These are phyloP conservation scores for Caerostris darwini DNA, from an alignment of 1,140 invertebrate species.

Conservation along the genomic window DNA sequence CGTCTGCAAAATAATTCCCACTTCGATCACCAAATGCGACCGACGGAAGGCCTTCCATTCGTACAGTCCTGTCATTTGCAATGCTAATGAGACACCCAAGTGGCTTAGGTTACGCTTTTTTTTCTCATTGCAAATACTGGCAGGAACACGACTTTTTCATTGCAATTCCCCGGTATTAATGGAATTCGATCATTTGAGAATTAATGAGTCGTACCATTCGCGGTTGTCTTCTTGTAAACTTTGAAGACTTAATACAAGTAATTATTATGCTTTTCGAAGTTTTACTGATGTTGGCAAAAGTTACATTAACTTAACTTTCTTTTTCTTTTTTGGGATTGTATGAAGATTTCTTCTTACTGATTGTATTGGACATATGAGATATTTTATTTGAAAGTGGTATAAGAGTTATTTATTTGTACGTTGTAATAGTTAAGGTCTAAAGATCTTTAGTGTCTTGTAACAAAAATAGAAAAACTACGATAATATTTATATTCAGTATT, in stretches of 20 bases:
- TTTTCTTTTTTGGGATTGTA: neutral
- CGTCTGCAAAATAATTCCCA: neutral
- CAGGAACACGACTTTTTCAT: conserved; percentile 7
- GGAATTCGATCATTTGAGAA: conserved; percentile 7
- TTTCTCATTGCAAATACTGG: neutral
- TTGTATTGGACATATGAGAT: neutral
- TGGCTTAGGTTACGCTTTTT: conserved; percentile 9
- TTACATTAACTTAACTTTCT: neutral
- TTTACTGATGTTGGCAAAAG: neutral
- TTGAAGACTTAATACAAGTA: neutral
- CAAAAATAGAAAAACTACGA: too few relatives aligned
- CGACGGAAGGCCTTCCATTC: neutral
- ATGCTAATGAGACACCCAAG: conserved; percentile 31
- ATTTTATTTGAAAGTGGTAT: too few relatives aligned
- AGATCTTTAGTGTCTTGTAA: neutral
- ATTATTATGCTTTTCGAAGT: neutral
- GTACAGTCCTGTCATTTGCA: conserved; percentile 9
- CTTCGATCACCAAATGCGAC: neutral
- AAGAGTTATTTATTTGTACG: too few relatives aligned
- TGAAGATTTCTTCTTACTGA: neutral
- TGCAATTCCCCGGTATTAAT: neutral
- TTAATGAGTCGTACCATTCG: neutral
- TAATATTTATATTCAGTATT: too few relatives aligned
- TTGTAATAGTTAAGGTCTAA: too few relatives aligned
- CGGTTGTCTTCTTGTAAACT: neutral